Conservation (phyloP, 2,888 invertebrate genomes). For the Callyntrura sp. region DNA sequence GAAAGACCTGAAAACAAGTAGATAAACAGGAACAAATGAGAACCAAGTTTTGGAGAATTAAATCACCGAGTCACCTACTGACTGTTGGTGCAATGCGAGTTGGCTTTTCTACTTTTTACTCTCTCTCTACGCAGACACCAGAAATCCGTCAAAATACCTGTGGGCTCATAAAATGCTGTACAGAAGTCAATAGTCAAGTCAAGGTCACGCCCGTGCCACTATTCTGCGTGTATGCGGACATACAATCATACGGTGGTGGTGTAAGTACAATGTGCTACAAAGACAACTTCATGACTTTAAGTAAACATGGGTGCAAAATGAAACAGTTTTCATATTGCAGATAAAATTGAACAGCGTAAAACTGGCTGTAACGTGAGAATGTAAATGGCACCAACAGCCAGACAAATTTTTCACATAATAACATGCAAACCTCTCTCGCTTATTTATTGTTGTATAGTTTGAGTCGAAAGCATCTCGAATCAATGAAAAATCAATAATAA, state of each 20-base stretch:
- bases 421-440: no score
- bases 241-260: no score
- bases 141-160: slow-evolving; percentile 17
- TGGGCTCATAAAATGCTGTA: not conserved
- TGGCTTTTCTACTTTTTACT: not conserved
- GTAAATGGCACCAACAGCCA: no score
- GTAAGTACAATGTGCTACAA: no score
- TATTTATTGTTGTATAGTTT: not conserved
- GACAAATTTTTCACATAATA: no score
- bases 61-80: not conserved
- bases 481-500: not conserved
- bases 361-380: no score
- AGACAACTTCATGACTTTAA: not conserved
- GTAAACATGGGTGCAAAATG: not conserved
- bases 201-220: not conserved
- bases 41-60: not conserved
- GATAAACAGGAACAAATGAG: not conserved
- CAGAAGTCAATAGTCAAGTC: slow-evolving; percentile 22
- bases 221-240: not conserved
- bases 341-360: no score
- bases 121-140: no score
- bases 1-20: slow-evolving; percentile 20
- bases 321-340: no score
- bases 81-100: no score
- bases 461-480: no score